Evolutionary conservation across 2,888 invertebrate genomes (phyloP).

Genomic region (Philonicus albiceps): DNA sequence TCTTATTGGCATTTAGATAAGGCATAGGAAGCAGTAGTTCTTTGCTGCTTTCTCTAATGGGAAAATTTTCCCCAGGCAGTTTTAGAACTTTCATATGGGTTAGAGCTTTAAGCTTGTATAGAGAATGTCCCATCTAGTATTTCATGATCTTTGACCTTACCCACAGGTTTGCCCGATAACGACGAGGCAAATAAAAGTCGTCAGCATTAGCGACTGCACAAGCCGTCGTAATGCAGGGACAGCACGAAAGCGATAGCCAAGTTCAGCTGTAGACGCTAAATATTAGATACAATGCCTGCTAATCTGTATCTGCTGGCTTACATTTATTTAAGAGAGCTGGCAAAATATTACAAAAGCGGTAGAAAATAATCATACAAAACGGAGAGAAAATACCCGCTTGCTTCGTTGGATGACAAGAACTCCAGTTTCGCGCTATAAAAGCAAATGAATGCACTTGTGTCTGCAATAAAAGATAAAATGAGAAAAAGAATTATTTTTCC

Average conservation of each 20-base stretch:
- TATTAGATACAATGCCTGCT: not conserved
- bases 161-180: not conserved
- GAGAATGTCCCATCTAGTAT: too few relatives aligned
- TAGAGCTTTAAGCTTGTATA: too few relatives aligned
- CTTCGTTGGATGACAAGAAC: not conserved
- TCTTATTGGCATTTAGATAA: too few relatives aligned
- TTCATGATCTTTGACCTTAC: too few relatives aligned
- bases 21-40: too few relatives aligned
- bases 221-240: not conserved
- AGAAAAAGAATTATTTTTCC: not conserved
- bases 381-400: not conserved
- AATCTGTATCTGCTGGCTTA: not conserved
- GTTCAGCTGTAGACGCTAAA: not conserved
- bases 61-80: too few relatives aligned
- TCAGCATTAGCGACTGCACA: not conserved
- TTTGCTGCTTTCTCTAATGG: too few relatives aligned
- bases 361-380: too few relatives aligned
- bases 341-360: not conserved
- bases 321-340: not conserved
- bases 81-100: too few relatives aligned
- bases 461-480: not conserved
- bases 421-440: not conserved
- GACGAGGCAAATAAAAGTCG: not conserved
- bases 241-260: not conserved
- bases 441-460: not conserved